These are phyloP conservation scores for Fregata magnificens DNA, from an alignment of 2,113 vertebrate species.

Conservation along the genomic window DNA sequence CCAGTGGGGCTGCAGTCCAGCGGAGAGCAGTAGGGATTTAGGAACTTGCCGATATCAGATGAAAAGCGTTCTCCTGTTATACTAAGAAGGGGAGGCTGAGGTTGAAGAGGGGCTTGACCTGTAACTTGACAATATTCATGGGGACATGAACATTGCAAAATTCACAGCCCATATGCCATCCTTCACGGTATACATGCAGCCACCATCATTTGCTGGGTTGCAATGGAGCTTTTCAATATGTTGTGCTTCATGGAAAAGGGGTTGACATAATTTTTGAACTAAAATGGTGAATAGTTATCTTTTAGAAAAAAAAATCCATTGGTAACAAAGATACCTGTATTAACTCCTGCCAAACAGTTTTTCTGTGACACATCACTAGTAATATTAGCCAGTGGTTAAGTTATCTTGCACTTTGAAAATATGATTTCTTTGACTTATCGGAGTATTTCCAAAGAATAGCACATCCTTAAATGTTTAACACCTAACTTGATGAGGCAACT, in stretches of 20 bases:
- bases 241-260: not conserved
- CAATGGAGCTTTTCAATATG: not conserved
- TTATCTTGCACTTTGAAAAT: not conserved
- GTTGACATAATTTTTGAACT: not conserved
- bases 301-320: not conserved
- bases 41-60: not conserved
- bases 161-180: not conserved
- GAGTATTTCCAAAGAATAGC: not conserved
- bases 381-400: not conserved
- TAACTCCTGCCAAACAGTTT: not conserved
- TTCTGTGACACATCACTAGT: not conserved
- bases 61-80: not conserved
- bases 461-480: not conserved
- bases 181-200: not conserved
- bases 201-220: not conserved
- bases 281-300: not conserved
- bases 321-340: not conserved
- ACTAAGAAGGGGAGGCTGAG: not conserved
- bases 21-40: not conserved
- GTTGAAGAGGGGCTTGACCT: not conserved
- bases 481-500: not conserved
- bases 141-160: not conserved
- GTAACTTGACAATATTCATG: not conserved
- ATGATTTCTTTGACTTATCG: not conserved
- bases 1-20: not conserved